phyloP scores from a whole-genome alignment of 2,888 invertebrate genomes.

The Timema podura region DNA sequence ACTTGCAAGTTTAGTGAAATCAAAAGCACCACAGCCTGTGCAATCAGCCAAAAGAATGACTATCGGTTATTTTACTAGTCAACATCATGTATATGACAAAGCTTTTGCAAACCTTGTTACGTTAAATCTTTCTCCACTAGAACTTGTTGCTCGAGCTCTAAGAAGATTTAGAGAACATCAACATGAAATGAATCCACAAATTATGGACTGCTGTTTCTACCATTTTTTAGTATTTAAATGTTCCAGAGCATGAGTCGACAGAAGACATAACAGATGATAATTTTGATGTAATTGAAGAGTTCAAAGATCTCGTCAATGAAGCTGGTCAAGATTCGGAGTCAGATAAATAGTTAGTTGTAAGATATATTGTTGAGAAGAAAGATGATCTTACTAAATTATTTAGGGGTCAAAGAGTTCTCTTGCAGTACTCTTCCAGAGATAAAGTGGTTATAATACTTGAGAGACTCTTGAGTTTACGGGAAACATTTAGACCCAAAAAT shows the following conservation, averaged over 20 bases:
- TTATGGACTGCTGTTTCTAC: conserved; percentile 19
- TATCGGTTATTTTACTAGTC: neutral
- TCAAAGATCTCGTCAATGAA: conserved; percentile 20
- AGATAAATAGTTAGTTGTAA: conserved; percentile 13
- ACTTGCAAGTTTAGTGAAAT: neutral
- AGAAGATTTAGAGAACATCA: conserved; percentile 21
- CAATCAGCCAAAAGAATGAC: conserved; percentile 3
- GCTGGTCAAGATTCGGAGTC: conserved; percentile 12
- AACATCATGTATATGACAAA: conserved; percentile 19
- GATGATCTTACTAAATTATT: conserved; percentile 13
- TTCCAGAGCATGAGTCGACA: conserved; percentile 18
- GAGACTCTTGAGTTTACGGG: conserved; percentile 18
- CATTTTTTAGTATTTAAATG: conserved; percentile 17
- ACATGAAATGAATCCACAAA: conserved; percentile 15
- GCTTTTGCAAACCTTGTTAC: conserved; percentile 15
- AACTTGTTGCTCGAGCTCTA: conserved; percentile 20
- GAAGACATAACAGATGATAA: conserved; percentile 17
- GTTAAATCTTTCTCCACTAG: conserved; percentile 7
- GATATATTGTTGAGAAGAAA: conserved; percentile 22
- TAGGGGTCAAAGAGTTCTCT: conserved; percentile 13
- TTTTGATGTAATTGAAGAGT: conserved; percentile 20
- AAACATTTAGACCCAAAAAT: conserved; percentile 13
- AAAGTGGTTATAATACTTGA: conserved; percentile 19
- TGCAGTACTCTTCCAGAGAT: conserved; percentile 19
- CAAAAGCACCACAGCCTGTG: conserved; percentile 4